Percentiles rank a stretch among this genome's conserved stretches.
These are phyloP conservation scores for Phytoseiulus persimilis DNA, from an alignment of 2,888 invertebrate genomes.

Conservation along the genomic window DNA sequence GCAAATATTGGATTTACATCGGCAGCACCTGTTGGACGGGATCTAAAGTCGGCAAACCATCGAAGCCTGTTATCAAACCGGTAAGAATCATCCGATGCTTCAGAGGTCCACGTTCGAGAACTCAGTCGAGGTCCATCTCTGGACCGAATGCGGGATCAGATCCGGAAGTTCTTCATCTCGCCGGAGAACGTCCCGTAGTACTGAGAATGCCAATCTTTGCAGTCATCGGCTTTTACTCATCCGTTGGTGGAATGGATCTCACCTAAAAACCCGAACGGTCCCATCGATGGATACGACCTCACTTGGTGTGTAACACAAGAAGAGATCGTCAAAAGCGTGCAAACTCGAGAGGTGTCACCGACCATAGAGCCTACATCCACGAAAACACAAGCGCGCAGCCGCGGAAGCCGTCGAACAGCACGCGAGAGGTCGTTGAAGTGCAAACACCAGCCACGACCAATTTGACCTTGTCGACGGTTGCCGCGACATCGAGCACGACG, in stretches of 20 bases:
- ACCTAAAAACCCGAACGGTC: slow-evolving; percentile 9
- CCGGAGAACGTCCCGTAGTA: not conserved
- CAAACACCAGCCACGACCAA: not conserved
- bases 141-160: too few species aligned
- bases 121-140: too few species aligned
- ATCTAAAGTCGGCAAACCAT: slow-evolving; percentile 24
- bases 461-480: not conserved
- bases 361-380: not conserved
- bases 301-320: slow-evolving; percentile 15
- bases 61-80: slow-evolving; percentile 5
- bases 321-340: not conserved
- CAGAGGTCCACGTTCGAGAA: not conserved
- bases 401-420: not conserved
- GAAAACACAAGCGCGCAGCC: not conserved
- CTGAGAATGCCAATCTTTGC: not conserved
- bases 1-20: slow-evolving; percentile 27
- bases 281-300: slow-evolving; percentile 16
- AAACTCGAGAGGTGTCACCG: not conserved
- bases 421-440: not conserved
- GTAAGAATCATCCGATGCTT: not conserved
- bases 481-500: not conserved
- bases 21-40: slow-evolving; percentile 31
- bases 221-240: slow-evolving; percentile 27
- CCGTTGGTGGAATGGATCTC: slow-evolving; percentile 11
- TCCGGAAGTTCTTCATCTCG: too few species aligned